phyloP scores from a whole-genome alignment of 2,888 invertebrate genomes.

The Unio delphinus region DNA sequence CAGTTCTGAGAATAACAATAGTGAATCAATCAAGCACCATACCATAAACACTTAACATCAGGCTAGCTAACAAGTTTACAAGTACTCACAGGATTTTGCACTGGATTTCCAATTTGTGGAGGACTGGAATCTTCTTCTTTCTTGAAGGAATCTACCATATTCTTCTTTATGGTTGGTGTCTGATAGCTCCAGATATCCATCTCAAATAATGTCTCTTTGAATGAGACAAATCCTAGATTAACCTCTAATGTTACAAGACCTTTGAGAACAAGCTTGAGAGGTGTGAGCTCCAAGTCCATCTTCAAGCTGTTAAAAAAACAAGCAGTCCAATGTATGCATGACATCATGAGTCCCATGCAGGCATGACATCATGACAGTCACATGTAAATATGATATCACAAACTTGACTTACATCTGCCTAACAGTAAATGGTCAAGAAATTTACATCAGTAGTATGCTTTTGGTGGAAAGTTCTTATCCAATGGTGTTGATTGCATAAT shows the following conservation, averaged over 20 bases:
- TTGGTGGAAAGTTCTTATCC: too few species aligned
- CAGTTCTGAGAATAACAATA: too few species aligned
- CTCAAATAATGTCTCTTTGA: slow-evolving; percentile 17
- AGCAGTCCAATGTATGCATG: not conserved
- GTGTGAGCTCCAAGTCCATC: slow-evolving; percentile 16
- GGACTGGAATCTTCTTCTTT: slow-evolving; percentile 35
- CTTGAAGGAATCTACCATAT: slow-evolving; percentile 34
- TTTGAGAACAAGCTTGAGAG: slow-evolving; percentile 13
- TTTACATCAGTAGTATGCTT: too few species aligned
- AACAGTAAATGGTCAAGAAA: too few species aligned
- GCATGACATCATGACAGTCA: not conserved
- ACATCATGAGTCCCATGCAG: slow-evolving; percentile 14
- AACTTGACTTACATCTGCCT: slow-evolving; percentile 6
- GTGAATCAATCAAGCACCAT: too few species aligned
- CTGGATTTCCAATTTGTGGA: slow-evolving; percentile 19
- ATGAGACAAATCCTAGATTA: slow-evolving; percentile 1
- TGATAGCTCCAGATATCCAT: slow-evolving; percentile 10
- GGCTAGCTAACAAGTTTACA: not conserved
- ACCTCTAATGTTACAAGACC: slow-evolving; percentile 17
- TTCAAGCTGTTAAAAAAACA: slow-evolving; percentile 7
- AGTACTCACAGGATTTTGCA: slow-evolving; percentile 12
- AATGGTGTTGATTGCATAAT: too few species aligned
- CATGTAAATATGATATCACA: slow-evolving; percentile 13
- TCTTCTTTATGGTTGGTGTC: slow-evolving; percentile 25
- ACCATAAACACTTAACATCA: too few species aligned